Base-by-base conservation (phyloP, 2,797 vertebrate species). In the Diplodus sargus region DNA sequence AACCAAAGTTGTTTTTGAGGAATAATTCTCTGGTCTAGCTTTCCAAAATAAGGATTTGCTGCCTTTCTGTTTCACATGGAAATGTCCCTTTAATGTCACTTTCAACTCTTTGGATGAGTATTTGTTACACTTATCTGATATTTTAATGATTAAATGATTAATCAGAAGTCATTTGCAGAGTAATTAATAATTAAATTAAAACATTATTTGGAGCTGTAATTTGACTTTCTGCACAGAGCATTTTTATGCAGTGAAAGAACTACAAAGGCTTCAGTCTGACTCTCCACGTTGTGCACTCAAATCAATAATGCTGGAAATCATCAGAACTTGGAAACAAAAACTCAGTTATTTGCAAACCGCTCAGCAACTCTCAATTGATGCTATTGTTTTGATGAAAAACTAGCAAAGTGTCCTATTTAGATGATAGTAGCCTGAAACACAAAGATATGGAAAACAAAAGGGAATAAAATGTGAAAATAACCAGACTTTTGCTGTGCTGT, bases 391-490 rank as follows among this genome's bases (percentile, higher is more conserved):
- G 73, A 70, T 70, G 61, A 74, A 78, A 84, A 84, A 84, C 17
- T 34, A 42, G 74, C 61, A 78, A 68, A 84, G 23, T 18, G 54
- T 78, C 18, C 15, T 58, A 84, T 84, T 83, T 43, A 70, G 22
- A 87, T 80, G 61, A 86, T 48, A 64, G 30, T 57, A 71, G 52
- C 57, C 60, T 76, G 49, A 85, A 84, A 82, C 61, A 30, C 43
- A 76, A 79, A 74, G 2, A 81, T 78, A 63, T 64, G 71, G 78
- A 85, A 85, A 83, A 87, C 20, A 79, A 53, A 15, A 45, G 9
- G 56, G 25, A 89, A 83, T 22, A 23, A 82, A 78, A 82, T 30
- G 6, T 82, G 73, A 86, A 83, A 86, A 80, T 63, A 77, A 76
- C 13, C 78, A 85, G 78, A 90, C n/a, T 7, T 79, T 76, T 83